Evolutionary conservation across 2,113 vertebrate species (phyloP), one percentile per base, ranked within the genome.

Genomic region (Anser brachyrhynchus): DNA sequence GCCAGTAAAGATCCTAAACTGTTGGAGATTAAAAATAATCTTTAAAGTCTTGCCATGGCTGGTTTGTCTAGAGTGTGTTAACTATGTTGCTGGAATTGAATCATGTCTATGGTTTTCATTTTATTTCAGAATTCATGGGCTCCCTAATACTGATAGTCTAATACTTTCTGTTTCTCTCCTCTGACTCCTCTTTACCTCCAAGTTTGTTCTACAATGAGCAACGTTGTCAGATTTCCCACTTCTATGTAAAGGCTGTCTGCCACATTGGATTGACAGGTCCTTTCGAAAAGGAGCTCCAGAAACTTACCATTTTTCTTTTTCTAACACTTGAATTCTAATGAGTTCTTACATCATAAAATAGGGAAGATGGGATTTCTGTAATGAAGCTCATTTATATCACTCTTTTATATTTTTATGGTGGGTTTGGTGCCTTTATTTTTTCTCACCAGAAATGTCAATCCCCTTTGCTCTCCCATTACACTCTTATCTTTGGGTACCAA

Each of bases 251-350:
- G 25, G 5, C 19, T 74, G 59, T 71, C 49, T 88, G 87, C 51
- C 79, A 95, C 90, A 84, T 31, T 64, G 85, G 72, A 93, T 69
- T 96, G 93, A 95, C 76, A 93, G 71, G 14, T 86, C 69, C 57
- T 86, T 88, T 84, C 7, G 0, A 84, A 84, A 15, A 65, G 20
- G 39, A 83, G 59, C 61, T 90, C 69, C 83, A 87, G 82, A 92
- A 96, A 61, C 83, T 64, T 90, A 55, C 69, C 70, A 11, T 33
- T 81, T 39, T 54, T 70, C 64, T 59, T 82, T 72, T 72, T 59
- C 59, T 70, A 87, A 55, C 74, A 58, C 21, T 66, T 72, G 52
- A 59, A 92, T 81, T 78, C 57, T 61, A 78, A 76, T 43, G 35
- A 94, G 46, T 43, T 93, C 52, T 86, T 81, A 57, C 52, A 76